Evolutionary conservation across 2,888 invertebrate species (phyloP), one percentile per base, ranked within the genome.

Genomic region (Lasioglossum zephyrum): DNA sequence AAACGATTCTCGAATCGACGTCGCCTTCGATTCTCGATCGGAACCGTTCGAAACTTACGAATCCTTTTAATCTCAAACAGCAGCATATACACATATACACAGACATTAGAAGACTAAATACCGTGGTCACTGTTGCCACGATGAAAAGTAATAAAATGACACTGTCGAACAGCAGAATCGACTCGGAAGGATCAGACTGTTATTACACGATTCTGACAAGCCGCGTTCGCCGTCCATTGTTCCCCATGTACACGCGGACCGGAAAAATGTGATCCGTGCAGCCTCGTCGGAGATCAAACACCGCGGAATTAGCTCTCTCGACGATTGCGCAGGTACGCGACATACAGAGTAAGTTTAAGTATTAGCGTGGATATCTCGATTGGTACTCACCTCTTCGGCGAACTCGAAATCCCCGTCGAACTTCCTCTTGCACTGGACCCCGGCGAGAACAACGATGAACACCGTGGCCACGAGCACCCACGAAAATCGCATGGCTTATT

Each of bases 371-470:
- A 31, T 31, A 31, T 31, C 31, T 31, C 31, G 31, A 31, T 31
- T 31, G 31, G 44, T 11, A 44, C 47, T 90, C 96, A 97, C 97
- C 97, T 97, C 97, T 95, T 97, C 97, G 93, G 97, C 97, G 95
- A 97, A 97, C 95, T 97, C 97, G 94, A 97, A 97, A 95, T 97
- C 97, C 85, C 97, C 97, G 94, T 97, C 97, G 94, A 97, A 97
- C 95, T 97, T 97, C 95, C 97, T 96, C 95, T 97, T 97, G 95
- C 97, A 96, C 41, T 77, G 90, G 79, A 88, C 93, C 73, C 85
- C 89, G 53, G 87, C 77, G 57, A 84, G 89, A 49, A 91, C 87
- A 73, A 91, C 78, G 73, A 91, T 85, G 41, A 89, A 87, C 85
- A 91, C 89, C 76, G 96, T 92, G 90, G 95, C 93, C 86, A 96